Conservation (phyloP, 2,888 invertebrate species). For the Deilephila elpenor region DNA sequence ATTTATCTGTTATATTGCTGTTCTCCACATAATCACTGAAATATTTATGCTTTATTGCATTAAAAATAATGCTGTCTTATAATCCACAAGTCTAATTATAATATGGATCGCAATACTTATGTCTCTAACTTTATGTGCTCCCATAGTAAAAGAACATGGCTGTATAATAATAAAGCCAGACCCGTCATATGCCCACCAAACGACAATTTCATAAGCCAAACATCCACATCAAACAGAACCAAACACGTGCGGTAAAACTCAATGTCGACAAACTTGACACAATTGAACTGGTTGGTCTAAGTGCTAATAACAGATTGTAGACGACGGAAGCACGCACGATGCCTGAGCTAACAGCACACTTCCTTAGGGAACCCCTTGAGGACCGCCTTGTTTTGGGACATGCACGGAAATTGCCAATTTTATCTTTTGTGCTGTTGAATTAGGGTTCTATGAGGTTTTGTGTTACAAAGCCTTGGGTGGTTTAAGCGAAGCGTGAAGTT, state of each 20-base stretch:
- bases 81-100: too few species aligned
- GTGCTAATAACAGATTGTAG: slow-evolving; percentile 65
- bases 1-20: too few species aligned
- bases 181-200: neutral
- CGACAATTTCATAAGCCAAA: neutral
- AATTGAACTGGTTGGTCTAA: slow-evolving; percentile 48
- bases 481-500: too few species aligned
- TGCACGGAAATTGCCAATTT: slow-evolving; percentile 56
- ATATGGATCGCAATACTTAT: too few species aligned
- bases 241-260: slow-evolving; percentile 39
- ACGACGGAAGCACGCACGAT: slow-evolving; percentile 75
- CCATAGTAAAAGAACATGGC: neutral
- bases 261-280: slow-evolving; percentile 31
- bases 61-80: too few species aligned
- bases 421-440: slow-evolving; percentile 26
- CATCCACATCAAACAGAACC: neutral
- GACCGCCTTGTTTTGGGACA: slow-evolving; percentile 54
- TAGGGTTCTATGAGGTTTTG: slow-evolving; percentile 7
- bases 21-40: too few species aligned
- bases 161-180: neutral
- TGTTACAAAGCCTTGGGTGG: neutral
- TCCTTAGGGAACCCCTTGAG: slow-evolving; percentile 70
- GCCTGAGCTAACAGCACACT: slow-evolving; percentile 78
- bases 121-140: neutral
- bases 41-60: too few species aligned